phyloP scores from a whole-genome alignment of 2,797 vertebrate species.

The Phalanger gymnotis region DNA sequence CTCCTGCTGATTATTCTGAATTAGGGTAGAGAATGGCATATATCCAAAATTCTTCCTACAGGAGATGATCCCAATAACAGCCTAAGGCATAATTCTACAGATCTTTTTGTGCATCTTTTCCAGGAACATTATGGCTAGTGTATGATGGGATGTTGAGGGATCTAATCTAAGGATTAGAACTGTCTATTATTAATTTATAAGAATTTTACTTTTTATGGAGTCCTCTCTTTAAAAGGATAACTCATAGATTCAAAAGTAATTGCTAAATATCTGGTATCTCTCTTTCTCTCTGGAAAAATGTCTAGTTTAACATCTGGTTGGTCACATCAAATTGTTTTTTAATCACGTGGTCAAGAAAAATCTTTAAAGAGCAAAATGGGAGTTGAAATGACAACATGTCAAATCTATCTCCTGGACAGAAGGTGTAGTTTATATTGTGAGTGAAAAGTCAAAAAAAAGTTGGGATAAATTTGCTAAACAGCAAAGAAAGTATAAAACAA shows the following conservation, averaged over 20 bases:
- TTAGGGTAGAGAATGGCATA: not conserved
- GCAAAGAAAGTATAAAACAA: not conserved
- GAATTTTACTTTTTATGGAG: not conserved
- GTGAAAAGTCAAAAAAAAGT: not conserved
- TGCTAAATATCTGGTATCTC: not conserved
- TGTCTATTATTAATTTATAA: not conserved
- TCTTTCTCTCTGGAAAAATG: not conserved
- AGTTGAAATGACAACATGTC: not conserved
- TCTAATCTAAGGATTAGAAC: not conserved
- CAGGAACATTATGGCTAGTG: not conserved
- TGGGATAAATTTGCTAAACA: not conserved
- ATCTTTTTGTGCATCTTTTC: not conserved
- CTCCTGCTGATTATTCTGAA: not conserved
- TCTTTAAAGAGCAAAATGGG: not conserved
- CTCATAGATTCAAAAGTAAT: not conserved
- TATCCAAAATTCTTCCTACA: not conserved
- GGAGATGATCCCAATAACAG: not conserved
- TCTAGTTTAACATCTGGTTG: not conserved
- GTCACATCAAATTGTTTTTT: not conserved
- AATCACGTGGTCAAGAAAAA: not conserved
- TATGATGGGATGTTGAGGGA: not conserved
- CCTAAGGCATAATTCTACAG: not conserved
- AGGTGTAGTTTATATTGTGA: not conserved
- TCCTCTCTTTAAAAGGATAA: not conserved
- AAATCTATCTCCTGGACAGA: not conserved